phyloP scores from a whole-genome alignment of 2,888 invertebrate genomes.

The Steinernema hermaphroditum region DNA sequence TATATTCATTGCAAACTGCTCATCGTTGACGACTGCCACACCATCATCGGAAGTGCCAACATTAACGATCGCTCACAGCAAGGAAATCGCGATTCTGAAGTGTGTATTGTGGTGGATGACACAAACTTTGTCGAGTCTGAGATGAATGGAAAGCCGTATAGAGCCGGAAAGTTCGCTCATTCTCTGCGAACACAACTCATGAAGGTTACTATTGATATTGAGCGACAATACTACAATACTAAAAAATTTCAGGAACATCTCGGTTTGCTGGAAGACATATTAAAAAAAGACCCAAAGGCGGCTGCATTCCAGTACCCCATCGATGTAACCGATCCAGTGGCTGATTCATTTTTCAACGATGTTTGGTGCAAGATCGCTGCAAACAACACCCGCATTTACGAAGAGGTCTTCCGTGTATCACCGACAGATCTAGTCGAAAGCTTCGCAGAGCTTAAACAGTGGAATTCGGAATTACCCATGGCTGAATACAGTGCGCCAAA shows the following conservation, averaged over 20 bases:
- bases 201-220: constrained; percentile 55
- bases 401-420: constrained; percentile 85
- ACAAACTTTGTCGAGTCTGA: constrained; percentile 73
- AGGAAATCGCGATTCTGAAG: constrained; percentile 89
- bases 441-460: constrained; percentile 75
- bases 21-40: constrained; percentile 85
- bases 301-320: constrained; percentile 39
- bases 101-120: constrained; percentile 78
- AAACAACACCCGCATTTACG: constrained; percentile 84
- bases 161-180: constrained; percentile 84
- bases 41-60: constrained; percentile 95
- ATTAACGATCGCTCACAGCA: constrained; percentile 90
- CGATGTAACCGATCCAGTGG: constrained; percentile 78
- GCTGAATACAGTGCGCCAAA: constrained; percentile 75
- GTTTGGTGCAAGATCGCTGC: constrained; percentile 82
- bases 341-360: constrained; percentile 80
- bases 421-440: constrained; percentile 82
- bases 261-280: constrained; percentile 73
- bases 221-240: constrained; percentile 22
- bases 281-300: not conserved
- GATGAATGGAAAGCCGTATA: constrained; percentile 81
- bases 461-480: constrained; percentile 77
- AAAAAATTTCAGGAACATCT: constrained; percentile 77
- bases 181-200: constrained; percentile 83
- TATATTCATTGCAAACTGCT: constrained; percentile 96